Evolutionary conservation across 2,797 vertebrate genomes (phyloP).

Genomic region (Enteromius thamalakanensis): DNA sequence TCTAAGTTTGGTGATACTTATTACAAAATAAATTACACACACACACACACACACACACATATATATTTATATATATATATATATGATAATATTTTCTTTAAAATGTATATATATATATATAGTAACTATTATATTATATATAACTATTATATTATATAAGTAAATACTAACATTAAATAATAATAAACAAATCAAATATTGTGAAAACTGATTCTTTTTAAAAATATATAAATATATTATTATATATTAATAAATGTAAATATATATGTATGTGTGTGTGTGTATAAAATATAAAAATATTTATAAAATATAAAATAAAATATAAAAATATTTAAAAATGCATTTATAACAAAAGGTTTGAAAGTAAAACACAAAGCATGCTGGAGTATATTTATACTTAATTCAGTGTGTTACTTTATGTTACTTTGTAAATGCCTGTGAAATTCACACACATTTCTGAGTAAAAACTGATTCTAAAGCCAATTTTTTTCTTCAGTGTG

Average conservation of each 20-base stretch:
- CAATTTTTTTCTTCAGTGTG: not conserved
- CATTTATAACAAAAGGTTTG: not conserved
- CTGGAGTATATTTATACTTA: not conserved
- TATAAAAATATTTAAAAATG: not conserved
- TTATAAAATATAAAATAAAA: too few relatives aligned
- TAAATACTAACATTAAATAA: not conserved
- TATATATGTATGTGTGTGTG: too few relatives aligned
- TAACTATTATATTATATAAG: too few relatives aligned
- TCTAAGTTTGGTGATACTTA: not conserved
- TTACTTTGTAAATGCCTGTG: not conserved
- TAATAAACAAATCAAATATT: not conserved
- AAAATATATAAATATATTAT: too few relatives aligned
- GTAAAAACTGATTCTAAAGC: not conserved
- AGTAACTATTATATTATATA: too few relatives aligned
- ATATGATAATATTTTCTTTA: too few relatives aligned
- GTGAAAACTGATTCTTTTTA: too few relatives aligned
- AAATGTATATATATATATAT: too few relatives aligned
- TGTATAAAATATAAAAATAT: too few relatives aligned
- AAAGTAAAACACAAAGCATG: not conserved
- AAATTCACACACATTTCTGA: not conserved
- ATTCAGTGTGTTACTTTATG: not conserved
- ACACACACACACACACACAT: too few relatives aligned
- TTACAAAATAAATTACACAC: not conserved
- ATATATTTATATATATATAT: too few relatives aligned
- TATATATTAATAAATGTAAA: too few relatives aligned